phyloP scores from a whole-genome alignment of 2,888 invertebrate genomes.

The Spilarctia lutea region DNA sequence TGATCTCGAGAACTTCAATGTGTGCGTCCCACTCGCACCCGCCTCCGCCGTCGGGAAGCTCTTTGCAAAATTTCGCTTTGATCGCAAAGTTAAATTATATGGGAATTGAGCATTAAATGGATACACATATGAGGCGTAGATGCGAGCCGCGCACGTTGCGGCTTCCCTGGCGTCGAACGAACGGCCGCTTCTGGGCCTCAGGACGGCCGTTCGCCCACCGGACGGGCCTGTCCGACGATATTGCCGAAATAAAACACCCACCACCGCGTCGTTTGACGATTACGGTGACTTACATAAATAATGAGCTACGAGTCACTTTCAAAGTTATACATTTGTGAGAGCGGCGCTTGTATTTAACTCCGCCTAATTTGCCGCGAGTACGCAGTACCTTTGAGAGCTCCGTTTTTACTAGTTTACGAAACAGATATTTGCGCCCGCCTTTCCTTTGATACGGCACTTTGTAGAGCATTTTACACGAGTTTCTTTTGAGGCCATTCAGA shows the following conservation, averaged over 20 bases:
- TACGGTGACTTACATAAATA: constrained; percentile 83
- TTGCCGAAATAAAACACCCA: constrained; percentile 68
- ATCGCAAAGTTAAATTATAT: constrained; percentile 87
- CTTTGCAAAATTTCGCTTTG: constrained; percentile 86
- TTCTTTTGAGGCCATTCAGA: constrained; percentile 87
- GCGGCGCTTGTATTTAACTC: constrained; percentile 85
- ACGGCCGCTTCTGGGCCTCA: constrained; percentile 23
- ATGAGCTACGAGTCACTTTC: constrained; percentile 81
- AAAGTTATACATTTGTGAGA: constrained; percentile 81
- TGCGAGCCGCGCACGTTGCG: constrained; percentile 49
- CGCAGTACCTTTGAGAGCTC: constrained; percentile 85
- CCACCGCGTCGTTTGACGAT: constrained; percentile 75
- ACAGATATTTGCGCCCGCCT: constrained; percentile 87
- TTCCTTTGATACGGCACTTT: constrained; percentile 86
- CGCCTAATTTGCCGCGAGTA: constrained; percentile 86
- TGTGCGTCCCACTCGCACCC: constrained; percentile 81
- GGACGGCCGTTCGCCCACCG: constrained; percentile 36
- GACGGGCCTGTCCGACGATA: constrained; percentile 62
- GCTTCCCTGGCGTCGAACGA: constrained; percentile 21
- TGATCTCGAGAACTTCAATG: constrained; percentile 84
- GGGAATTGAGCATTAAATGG: constrained; percentile 87
- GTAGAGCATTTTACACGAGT: constrained; percentile 87
- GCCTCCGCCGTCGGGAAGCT: constrained; percentile 81
- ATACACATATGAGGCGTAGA: constrained; percentile 80
- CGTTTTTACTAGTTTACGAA: constrained; percentile 87